phyloP scores from a whole-genome alignment of 2,113 vertebrate species.

The Rhynchomys soricoides region DNA sequence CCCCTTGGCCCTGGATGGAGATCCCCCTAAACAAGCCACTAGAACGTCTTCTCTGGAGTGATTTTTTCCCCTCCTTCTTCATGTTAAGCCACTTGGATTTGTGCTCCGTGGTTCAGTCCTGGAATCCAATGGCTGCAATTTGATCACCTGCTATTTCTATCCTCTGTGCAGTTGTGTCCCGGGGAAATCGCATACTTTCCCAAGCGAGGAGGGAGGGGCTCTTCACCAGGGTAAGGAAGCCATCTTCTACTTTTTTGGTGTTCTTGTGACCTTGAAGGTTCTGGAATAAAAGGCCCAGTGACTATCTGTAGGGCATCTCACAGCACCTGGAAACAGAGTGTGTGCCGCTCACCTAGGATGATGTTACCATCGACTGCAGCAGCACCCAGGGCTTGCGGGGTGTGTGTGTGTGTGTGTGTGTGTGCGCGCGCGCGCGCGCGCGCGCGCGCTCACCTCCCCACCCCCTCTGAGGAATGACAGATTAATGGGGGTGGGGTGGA shows the following conservation, averaged over 20 bases:
- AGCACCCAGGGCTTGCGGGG: not conserved
- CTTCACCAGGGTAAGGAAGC: not conserved
- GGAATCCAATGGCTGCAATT: slow-evolving; percentile 54
- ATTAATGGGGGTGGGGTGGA: not conserved
- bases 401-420: too few species aligned
- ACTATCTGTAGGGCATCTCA: not conserved
- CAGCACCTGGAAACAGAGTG: not conserved
- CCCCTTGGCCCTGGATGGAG: slow-evolving; percentile 9
- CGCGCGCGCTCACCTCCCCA: too few species aligned
- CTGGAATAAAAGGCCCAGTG: not conserved
- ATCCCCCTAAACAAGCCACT: slow-evolving; percentile 57
- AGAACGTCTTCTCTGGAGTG: slow-evolving; percentile 32
- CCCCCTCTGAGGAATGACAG: not conserved
- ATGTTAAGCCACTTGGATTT: slow-evolving; percentile 59
- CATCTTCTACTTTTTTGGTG: not conserved
- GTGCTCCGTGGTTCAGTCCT: slow-evolving; percentile 47
- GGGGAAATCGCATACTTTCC: not conserved
- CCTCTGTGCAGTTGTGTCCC: not conserved
- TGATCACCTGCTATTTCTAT: slow-evolving; percentile 58
- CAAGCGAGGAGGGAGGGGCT: not conserved
- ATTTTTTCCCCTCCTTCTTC: not conserved
- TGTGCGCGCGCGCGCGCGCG: too few species aligned
- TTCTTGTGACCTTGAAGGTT: not conserved
- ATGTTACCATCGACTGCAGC: not conserved
- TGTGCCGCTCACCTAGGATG: accelerated